These are phyloP conservation scores for Vanessa cardui DNA, from an alignment of 2,888 invertebrate genomes.

Conservation along the genomic window DNA sequence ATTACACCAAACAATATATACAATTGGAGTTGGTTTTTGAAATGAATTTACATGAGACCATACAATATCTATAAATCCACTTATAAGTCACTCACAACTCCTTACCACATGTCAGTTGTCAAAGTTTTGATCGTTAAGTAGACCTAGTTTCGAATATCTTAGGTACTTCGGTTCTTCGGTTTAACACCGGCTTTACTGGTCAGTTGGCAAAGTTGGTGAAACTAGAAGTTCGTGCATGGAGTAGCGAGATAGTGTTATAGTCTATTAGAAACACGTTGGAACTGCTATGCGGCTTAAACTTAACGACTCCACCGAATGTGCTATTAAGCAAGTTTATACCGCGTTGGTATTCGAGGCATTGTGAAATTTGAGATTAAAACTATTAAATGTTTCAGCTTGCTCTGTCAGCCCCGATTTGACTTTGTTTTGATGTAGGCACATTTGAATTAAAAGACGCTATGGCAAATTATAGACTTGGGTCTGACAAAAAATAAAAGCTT, in stretches of 20 bases:
- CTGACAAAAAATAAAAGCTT: too few relatives aligned
- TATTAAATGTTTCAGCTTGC: conserved; percentile 17
- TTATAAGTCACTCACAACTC: too few relatives aligned
- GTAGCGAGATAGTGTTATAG: conserved; percentile 23
- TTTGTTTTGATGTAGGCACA: background rate
- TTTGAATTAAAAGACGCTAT: background rate
- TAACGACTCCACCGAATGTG: conserved; percentile 34
- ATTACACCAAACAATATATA: too few relatives aligned
- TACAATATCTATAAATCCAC: too few relatives aligned
- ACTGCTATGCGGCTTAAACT: conserved; percentile 41
- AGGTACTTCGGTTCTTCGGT: background rate
- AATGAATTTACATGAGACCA: too few relatives aligned
- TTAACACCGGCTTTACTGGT: conserved; percentile 8
- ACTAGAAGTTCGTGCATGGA: conserved; percentile 7
- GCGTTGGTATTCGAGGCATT: conserved; percentile 26
- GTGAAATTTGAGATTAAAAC: conserved; percentile 27
- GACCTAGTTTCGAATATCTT: conserved; percentile 2
- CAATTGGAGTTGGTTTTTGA: too few relatives aligned
- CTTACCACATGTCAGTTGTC: background rate
- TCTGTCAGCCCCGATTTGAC: background rate
- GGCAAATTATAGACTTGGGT: background rate
- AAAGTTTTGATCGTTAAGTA: background rate
- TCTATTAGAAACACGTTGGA: conserved; percentile 28
- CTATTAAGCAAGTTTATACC: conserved; percentile 28
- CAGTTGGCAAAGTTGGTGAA: conserved; percentile 14